Percentiles rank a stretch among this genome's conserved stretches.
Conservation (phyloP, 2,888 invertebrate genomes). For the Drosophila rubida region DNA sequence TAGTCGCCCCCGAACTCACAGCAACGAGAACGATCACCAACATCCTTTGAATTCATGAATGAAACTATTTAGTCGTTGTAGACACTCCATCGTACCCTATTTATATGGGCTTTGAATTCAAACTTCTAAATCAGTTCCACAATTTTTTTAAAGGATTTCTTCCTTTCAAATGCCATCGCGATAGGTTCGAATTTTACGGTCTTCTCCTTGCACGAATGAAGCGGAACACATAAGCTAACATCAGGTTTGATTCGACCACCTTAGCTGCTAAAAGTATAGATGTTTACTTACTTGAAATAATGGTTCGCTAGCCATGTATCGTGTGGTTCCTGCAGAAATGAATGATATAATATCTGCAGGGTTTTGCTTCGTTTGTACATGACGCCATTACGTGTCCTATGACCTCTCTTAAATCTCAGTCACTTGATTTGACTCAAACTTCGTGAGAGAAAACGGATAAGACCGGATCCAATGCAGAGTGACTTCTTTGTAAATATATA, state of each 20-base stretch:
- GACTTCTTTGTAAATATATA: not conserved
- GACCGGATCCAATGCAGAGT: too few species aligned
- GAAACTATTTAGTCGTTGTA: not conserved
- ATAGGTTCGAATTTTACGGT: not conserved
- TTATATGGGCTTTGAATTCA: not conserved
- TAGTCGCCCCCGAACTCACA: too few species aligned
- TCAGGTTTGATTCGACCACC: not conserved
- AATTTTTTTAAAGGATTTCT: not conserved
- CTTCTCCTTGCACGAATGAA: not conserved
- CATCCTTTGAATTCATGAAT: constrained; percentile 4
- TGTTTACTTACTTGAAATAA: too few species aligned
- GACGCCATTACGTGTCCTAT: too few species aligned
- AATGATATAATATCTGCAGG: too few species aligned
- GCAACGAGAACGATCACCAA: not conserved
- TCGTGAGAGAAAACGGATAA: not conserved
- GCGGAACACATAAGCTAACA: constrained; percentile 11
- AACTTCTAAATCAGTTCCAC: not conserved
- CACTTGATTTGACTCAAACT: not conserved
- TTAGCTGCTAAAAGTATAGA: too few species aligned
- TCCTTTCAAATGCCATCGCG: not conserved
- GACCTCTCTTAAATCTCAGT: too few species aligned
- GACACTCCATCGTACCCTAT: not conserved
- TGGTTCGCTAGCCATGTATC: not conserved
- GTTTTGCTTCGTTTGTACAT: too few species aligned
- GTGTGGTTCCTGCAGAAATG: not conserved